These are phyloP conservation scores for Berghia stephanieae DNA, from an alignment of 1,140 invertebrate species.

Conservation along the genomic window DNA sequence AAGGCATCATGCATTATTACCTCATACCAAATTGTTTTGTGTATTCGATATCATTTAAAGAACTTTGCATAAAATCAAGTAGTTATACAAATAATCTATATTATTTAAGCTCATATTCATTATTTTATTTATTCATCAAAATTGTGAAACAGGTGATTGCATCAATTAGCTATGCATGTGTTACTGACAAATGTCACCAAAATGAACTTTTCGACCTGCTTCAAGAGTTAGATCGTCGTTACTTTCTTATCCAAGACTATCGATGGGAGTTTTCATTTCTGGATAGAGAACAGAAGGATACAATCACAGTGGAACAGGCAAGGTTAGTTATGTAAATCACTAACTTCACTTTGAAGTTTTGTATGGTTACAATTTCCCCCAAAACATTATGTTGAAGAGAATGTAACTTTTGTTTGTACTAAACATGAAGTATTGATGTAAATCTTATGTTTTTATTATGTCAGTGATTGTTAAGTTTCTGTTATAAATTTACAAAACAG, in stretches of 20 bases:
- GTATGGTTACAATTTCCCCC: no score
- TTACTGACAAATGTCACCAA: constrained; percentile 41
- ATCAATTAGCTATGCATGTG: constrained; percentile 59
- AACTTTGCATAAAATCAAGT: neutral
- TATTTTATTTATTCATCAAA: constrained; percentile 16
- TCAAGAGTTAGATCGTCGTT: constrained; percentile 62
- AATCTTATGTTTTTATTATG: no score
- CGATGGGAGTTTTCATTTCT: constrained; percentile 64
- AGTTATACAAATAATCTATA: neutral
- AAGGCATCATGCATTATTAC: neutral
- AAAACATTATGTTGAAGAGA: no score
- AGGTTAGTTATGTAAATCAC: constrained; percentile 39
- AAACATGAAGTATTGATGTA: no score
- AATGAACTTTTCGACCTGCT: constrained; percentile 57
- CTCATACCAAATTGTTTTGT: no score
- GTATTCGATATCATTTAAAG: constrained; percentile 1
- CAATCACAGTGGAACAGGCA: constrained; percentile 58
- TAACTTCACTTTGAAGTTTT: neutral
- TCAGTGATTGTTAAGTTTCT: no score
- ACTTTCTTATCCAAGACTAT: constrained; percentile 60
- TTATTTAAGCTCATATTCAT: constrained; percentile 9
- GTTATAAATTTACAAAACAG: no score
- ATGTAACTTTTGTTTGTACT: no score
- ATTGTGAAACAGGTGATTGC: constrained; percentile 60
- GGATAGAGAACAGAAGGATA: constrained; percentile 52